These are phyloP conservation scores for Geopemphigus sp. DNA, from an alignment of 1,140 invertebrate species.

Conservation along the genomic window DNA sequence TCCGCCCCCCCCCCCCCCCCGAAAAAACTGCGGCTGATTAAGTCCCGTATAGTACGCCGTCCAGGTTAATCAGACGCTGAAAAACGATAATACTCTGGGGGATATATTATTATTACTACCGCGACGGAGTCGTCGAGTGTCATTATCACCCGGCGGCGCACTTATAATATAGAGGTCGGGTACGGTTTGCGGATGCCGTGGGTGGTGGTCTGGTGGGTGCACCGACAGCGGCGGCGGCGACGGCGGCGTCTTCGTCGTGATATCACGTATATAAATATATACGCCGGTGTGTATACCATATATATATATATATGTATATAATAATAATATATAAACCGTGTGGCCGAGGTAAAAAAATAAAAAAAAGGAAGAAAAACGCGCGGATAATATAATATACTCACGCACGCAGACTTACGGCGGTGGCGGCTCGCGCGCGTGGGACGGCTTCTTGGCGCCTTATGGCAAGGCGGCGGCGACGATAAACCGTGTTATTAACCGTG, in stretches of 20 bases:
- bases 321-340: background rate
- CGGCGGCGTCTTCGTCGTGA: background rate
- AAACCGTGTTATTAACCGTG: slow-evolving; percentile 42
- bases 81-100: no score
- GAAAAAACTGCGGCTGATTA: no score
- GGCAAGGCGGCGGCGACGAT: slow-evolving; percentile 22
- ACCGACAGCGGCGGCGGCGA: slow-evolving; percentile 5
- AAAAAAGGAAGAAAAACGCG: background rate
- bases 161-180: slow-evolving; percentile 19
- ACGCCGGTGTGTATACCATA: no score
- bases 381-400: background rate
- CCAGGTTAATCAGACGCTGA: no score
- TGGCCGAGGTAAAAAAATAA: background rate
- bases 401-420: slow-evolving; percentile 5
- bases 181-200: slow-evolving; percentile 37
- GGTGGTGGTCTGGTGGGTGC: slow-evolving; percentile 28
- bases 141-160: slow-evolving; percentile 13
- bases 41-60: no score
- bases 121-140: background rate
- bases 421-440: slow-evolving; percentile 6
- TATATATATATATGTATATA: background rate
- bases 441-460: slow-evolving; percentile 47
- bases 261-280: background rate
- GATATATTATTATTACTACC: slow-evolving; percentile 5
- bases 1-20: no score